Percentiles rank a stretch among this genome's conserved stretches.
Conservation (phyloP, 2,113 vertebrate genomes). For the Hyperopisus bebe region DNA sequence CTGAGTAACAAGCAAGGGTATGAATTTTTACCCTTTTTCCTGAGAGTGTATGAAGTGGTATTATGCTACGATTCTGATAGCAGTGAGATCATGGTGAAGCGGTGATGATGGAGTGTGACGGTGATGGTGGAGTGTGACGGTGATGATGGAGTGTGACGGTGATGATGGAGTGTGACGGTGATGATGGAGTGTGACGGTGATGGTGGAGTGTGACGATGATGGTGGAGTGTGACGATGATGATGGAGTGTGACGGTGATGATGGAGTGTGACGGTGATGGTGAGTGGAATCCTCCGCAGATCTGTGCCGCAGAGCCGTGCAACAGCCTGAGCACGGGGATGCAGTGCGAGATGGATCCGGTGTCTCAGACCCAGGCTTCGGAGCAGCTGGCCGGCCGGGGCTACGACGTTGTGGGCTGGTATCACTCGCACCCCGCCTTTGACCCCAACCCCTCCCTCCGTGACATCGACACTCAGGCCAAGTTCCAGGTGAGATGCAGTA, state of each 20-base stretch:
- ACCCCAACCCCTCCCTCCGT: constrained; percentile 85
- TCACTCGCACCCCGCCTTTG: constrained; percentile 92
- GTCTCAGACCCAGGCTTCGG: constrained; percentile 89
- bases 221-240: neutral
- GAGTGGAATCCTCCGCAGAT: constrained; percentile 59
- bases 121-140: neutral
- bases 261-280: neutral
- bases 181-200: neutral
- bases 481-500: constrained; percentile 74
- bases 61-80: neutral
- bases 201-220: neutral
- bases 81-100: neutral
- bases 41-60: neutral
- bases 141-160: neutral
- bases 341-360: constrained; percentile 98
- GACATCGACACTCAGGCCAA: constrained; percentile 96
- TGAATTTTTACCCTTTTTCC: too few relatives aligned
- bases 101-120: neutral
- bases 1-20: too few relatives aligned
- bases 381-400: constrained; percentile 72
- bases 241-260: neutral
- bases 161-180: too few relatives aligned
- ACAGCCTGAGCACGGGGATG: constrained; percentile 88
- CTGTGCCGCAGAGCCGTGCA: constrained; percentile 84
- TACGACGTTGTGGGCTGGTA: constrained; percentile 89